These are phyloP conservation scores for Drusus annulatus DNA, from an alignment of 1,140 invertebrate genomes.

Conservation along the genomic window DNA sequence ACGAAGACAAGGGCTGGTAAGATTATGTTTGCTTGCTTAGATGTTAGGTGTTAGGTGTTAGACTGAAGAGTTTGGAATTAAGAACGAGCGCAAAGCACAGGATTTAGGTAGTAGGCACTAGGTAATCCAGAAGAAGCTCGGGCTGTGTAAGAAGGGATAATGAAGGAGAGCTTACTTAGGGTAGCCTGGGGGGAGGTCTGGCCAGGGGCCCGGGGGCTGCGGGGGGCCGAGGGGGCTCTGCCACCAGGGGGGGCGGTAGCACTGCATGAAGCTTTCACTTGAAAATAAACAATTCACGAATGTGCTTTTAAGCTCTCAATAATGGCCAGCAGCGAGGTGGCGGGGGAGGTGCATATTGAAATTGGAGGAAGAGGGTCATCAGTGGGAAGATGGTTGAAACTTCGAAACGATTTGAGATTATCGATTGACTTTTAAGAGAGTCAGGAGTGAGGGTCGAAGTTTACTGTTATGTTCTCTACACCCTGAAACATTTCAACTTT, in stretches of 20 bases:
- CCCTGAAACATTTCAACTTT: too few species aligned
- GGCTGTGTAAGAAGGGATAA: conserved; percentile 37
- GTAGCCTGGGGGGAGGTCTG: conserved; percentile 52
- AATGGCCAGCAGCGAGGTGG: conserved; percentile 1
- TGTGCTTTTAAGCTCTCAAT: conserved; percentile 39
- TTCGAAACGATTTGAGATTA: too few species aligned
- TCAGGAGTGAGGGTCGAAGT: too few species aligned
- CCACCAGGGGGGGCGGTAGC: conserved; percentile 53
- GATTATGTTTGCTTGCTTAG: too few species aligned
- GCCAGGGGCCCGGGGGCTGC: conserved; percentile 49
- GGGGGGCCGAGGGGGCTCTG: conserved; percentile 47
- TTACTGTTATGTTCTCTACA: too few species aligned
- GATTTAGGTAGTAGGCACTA: not conserved
- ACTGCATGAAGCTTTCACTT: conserved; percentile 60
- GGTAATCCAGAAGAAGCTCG: conserved; percentile 6
- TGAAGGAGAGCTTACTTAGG: conserved; percentile 61
- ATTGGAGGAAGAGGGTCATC: not conserved
- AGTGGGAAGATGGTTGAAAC: too few species aligned
- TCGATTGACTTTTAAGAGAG: too few species aligned
- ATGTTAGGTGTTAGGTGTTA: too few species aligned
- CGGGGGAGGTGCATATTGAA: not conserved
- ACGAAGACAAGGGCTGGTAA: too few species aligned
- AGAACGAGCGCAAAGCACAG: not conserved
- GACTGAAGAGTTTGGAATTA: not conserved
- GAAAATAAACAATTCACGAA: conserved; percentile 50